phyloP scores from a whole-genome alignment of 2,113 vertebrate species.

The Labrus mixtus region DNA sequence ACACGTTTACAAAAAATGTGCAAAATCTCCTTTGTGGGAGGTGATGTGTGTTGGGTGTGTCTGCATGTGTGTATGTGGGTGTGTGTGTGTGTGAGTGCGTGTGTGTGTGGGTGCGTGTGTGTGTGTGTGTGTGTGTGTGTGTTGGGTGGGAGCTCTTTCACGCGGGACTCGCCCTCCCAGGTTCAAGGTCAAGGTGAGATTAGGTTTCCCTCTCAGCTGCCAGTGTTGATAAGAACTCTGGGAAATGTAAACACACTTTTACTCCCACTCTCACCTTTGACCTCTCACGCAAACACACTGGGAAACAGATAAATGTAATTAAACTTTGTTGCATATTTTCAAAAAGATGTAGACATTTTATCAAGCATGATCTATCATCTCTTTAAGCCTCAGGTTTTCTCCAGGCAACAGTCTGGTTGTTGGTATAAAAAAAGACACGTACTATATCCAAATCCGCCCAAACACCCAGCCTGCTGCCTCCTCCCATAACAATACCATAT shows the following conservation, averaged over 20 bases:
- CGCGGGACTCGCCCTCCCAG: constrained; percentile 14
- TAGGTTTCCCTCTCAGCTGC: constrained; percentile 52
- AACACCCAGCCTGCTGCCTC: constrained; percentile 27
- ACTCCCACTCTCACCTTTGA: constrained; percentile 36
- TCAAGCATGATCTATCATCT: constrained; percentile 16
- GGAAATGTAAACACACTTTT: constrained; percentile 69
- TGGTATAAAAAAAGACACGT: neutral
- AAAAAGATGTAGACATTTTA: constrained; percentile 20
- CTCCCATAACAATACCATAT: constrained; percentile 48
- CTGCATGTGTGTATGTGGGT: neutral
- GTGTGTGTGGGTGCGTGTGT: constrained; percentile 8
- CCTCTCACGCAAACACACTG: constrained; percentile 20
- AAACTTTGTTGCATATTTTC: constrained; percentile 24
- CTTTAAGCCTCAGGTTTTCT: constrained; percentile 1
- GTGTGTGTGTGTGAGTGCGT: constrained; percentile 16
- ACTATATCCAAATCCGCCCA: constrained; percentile 1
- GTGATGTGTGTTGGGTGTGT: neutral
- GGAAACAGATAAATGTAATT: neutral
- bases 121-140: constrained; percentile 16
- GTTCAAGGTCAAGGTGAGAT: constrained; percentile 66
- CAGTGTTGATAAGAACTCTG: constrained; percentile 68
- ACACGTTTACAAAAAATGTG: constrained; percentile 34
- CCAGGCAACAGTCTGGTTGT: constrained; percentile 16
- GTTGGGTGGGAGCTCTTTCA: neutral
- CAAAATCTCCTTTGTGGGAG: neutral